Conservation (phyloP, 2,888 invertebrate species). For the Drosophila dives region DNA sequence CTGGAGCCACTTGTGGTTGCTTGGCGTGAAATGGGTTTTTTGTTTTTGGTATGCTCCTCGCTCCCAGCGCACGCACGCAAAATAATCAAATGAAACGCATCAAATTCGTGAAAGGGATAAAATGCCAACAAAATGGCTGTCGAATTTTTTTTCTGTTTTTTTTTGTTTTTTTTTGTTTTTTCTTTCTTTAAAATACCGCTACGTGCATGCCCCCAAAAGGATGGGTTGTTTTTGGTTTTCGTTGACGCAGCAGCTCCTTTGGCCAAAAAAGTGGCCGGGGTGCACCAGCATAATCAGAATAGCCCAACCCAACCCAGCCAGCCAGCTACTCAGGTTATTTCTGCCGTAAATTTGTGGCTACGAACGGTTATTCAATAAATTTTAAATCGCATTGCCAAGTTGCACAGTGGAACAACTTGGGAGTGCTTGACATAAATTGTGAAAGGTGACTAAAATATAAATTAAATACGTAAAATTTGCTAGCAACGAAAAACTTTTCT, state of each 20-base stretch:
- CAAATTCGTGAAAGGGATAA: slow-evolving; percentile 75
- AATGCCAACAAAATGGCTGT: slow-evolving; percentile 65
- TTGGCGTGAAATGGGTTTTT: slow-evolving; percentile 66
- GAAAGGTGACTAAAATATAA: background rate
- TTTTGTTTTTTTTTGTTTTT: background rate
- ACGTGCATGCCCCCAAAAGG: slow-evolving; percentile 32
- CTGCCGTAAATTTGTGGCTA: slow-evolving; percentile 50
- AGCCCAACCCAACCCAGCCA: slow-evolving; percentile 17
- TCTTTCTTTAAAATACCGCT: slow-evolving; percentile 16
- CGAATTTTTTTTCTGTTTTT: slow-evolving; percentile 41
- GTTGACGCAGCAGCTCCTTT: slow-evolving; percentile 65
- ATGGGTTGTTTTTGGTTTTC: slow-evolving; percentile 36
- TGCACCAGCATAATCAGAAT: slow-evolving; percentile 26
- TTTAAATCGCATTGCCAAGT: slow-evolving; percentile 44
- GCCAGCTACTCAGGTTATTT: slow-evolving; percentile 37
- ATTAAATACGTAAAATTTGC: background rate
- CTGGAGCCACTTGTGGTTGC: slow-evolving; percentile 74
- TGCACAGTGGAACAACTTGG: slow-evolving; percentile 45
- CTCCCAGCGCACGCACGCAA: slow-evolving; percentile 60
- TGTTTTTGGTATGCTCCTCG: slow-evolving; percentile 40
- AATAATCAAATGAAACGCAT: slow-evolving; percentile 80
- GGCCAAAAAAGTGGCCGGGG: background rate
- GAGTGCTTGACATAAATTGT: background rate
- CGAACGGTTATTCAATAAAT: slow-evolving; percentile 62
- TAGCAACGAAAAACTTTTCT: background rate